phyloP scores from a whole-genome alignment of 2,888 invertebrate genomes.

The Apodemia duryi region DNA sequence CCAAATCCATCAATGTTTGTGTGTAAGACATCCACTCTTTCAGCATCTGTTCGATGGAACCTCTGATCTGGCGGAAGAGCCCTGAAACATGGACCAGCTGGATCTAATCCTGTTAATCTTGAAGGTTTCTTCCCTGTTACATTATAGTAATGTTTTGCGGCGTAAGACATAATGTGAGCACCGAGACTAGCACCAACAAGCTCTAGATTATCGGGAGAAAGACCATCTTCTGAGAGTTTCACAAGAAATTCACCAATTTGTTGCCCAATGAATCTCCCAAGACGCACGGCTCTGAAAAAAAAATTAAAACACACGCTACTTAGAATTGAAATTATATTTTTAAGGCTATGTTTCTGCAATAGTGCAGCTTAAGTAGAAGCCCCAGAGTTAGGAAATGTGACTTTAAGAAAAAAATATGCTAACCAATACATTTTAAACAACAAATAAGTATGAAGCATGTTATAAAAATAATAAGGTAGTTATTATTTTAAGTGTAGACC shows the following conservation, averaged over 20 bases:
- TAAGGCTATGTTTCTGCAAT: no score
- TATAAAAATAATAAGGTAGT: no score
- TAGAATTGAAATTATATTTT: no score
- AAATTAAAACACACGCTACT: background rate
- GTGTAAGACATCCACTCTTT: slow-evolving; percentile 56
- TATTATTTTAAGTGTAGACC: no score
- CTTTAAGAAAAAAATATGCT: no score
- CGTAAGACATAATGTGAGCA: slow-evolving; percentile 52
- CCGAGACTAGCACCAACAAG: slow-evolving; percentile 61
- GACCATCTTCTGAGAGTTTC: slow-evolving; percentile 46
- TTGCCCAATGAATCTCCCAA: slow-evolving; percentile 50
- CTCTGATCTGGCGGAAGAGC: slow-evolving; percentile 44
- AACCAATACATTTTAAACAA: no score
- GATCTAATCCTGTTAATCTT: slow-evolving; percentile 61
- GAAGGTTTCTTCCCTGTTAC: slow-evolving; percentile 54
- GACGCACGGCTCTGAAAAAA: slow-evolving; percentile 57
- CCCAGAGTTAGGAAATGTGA: no score
- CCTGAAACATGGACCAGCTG: slow-evolving; percentile 66
- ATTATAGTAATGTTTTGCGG: slow-evolving; percentile 56
- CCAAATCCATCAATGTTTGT: slow-evolving; percentile 73
- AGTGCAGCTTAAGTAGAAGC: no score
- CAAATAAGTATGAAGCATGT: no score
- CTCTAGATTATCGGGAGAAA: slow-evolving; percentile 53
- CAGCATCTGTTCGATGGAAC: slow-evolving; percentile 47
- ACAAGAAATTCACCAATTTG: slow-evolving; percentile 60